phyloP scores from a whole-genome alignment of 2,888 invertebrate genomes.

The Acanthoscelides obtectus region DNA sequence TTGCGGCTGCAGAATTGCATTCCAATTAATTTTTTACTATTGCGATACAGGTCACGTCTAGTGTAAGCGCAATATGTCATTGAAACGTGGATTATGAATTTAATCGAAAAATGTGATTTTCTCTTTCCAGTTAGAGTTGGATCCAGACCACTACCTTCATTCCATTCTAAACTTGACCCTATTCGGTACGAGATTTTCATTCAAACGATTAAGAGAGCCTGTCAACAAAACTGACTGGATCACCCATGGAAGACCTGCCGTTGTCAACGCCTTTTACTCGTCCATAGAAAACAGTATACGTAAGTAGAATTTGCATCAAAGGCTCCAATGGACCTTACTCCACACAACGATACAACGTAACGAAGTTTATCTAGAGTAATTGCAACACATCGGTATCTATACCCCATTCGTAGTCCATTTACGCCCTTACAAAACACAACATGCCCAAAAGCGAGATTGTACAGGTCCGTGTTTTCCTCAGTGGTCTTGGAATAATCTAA shows the following conservation, averaged over 20 bases:
- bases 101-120: constrained; percentile 4
- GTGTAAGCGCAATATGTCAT: background rate
- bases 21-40: no score
- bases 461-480: no score
- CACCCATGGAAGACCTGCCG: constrained; percentile 76
- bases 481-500: no score
- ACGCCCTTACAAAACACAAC: no score
- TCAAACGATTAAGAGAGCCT: constrained; percentile 69
- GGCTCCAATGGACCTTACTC: no score
- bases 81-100: background rate
- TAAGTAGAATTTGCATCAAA: constrained; percentile 57
- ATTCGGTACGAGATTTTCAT: constrained; percentile 76
- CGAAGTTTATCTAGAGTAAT: no score
- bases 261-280: constrained; percentile 84
- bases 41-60: no score
- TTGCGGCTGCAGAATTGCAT: no score
- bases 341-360: no score
- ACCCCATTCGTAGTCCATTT: no score
- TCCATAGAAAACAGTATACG: constrained; percentile 84
- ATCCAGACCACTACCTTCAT: constrained; percentile 65
- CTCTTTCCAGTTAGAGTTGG: constrained; percentile 61
- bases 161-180: constrained; percentile 73
- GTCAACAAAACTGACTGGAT: constrained; percentile 85
- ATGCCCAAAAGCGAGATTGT: no score
- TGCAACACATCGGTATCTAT: no score